Percentiles rank a stretch among this genome's conserved stretches.
These are phyloP conservation scores for Paradisaea rubra DNA, from an alignment of 2,113 vertebrate genomes.

Conservation along the genomic window DNA sequence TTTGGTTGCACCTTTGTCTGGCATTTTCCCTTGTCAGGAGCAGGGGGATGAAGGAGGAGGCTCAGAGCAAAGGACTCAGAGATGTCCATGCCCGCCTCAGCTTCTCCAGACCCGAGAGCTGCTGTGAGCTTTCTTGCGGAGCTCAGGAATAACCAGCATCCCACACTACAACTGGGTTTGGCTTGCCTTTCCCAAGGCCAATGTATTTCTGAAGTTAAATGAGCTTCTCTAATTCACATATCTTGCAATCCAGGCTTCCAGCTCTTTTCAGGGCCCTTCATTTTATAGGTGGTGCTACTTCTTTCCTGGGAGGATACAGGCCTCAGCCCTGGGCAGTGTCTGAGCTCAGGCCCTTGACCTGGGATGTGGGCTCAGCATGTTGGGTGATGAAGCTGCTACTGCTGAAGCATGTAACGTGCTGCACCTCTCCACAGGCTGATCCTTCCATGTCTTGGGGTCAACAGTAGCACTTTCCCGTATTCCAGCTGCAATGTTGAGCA, in stretches of 20 bases:
- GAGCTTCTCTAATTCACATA: not conserved
- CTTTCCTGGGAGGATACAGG: fast-evolving
- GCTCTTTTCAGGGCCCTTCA: not conserved
- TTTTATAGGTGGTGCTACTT: not conserved
- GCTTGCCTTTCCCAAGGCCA: not conserved
- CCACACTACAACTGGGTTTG: not conserved
- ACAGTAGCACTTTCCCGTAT: not conserved
- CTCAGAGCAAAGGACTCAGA: not conserved
- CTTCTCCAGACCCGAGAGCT: not conserved
- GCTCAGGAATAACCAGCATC: not conserved
- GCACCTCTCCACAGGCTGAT: not conserved
- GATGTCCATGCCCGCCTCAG: fast-evolving
- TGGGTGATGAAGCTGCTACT: not conserved
- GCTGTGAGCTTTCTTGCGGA: not conserved
- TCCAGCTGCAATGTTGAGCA: fast-evolving
- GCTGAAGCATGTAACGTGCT: fast-evolving
- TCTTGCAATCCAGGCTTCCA: not conserved
- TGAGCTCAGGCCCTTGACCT: not conserved
- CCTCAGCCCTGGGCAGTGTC: not conserved
- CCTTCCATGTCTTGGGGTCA: not conserved
- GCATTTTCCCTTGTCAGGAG: not conserved
- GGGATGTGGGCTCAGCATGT: not conserved
- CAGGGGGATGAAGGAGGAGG: fast-evolving
- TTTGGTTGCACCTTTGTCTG: fast-evolving
- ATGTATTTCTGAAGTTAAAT: not conserved